Evolutionary conservation across 2,797 vertebrate genomes (phyloP).

Genomic region (Gobio occitaniae): DNA sequence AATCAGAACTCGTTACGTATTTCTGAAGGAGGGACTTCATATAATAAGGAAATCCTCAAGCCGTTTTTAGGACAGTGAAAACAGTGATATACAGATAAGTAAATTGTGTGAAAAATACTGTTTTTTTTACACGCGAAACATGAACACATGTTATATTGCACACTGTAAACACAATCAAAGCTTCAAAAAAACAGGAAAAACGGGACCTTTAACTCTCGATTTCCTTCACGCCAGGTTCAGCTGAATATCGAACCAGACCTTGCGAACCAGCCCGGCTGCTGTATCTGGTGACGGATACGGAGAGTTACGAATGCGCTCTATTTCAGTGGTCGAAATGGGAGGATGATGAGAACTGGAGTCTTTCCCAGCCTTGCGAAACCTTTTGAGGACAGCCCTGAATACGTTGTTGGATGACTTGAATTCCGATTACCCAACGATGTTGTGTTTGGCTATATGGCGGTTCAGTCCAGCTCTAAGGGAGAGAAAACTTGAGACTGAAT

Average conservation of each 20-base stretch:
- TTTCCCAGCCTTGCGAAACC: not conserved
- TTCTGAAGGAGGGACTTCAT: too few species aligned
- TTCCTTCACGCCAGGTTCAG: not conserved
- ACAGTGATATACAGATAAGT: too few species aligned
- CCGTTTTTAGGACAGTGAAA: too few species aligned
- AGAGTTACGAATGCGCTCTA: not conserved
- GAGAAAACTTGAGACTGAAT: not conserved
- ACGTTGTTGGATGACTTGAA: not conserved
- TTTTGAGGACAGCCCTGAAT: not conserved
- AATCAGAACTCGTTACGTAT: too few species aligned
- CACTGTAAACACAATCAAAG: too few species aligned
- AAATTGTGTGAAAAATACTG: too few species aligned
- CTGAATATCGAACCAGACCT: slow-evolving; percentile 16
- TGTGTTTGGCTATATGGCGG: not conserved
- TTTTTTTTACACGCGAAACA: too few species aligned
- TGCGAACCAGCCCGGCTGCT: not conserved
- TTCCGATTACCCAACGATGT: not conserved
- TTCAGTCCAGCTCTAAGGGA: not conserved
- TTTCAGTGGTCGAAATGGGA: not conserved
- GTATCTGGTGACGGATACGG: not conserved
- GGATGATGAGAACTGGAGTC: not conserved
- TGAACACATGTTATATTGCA: too few species aligned
- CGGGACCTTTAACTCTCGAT: not conserved
- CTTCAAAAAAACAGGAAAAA: too few species aligned
- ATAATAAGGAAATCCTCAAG: too few species aligned